Evolutionary conservation across 1,140 invertebrate genomes (phyloP), one percentile per base, ranked within the genome.

Genomic region (Oedothorax gibbosus): DNA sequence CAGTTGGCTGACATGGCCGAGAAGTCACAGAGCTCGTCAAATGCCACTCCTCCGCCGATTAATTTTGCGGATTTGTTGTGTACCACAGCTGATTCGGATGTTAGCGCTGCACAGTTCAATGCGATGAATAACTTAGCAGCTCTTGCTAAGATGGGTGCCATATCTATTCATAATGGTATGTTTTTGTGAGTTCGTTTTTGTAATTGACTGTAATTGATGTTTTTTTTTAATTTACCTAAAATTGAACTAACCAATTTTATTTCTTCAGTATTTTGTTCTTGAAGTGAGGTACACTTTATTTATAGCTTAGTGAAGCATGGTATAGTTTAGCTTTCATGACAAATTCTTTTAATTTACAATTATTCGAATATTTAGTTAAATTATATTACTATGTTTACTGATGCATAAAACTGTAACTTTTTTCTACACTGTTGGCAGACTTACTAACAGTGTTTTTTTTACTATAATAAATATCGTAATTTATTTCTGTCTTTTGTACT

Each of bases 41-140:
- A 89, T 57, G 80, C 88, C 18, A 79, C 84, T 76, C 50, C 54
- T 62, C 64, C 87, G 7, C 86, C 81, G 64, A 87, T 88, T 6
- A 87, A 77, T 65, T 71, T 88, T 57, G 84, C 86, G 2, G 86
- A 88, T 54, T 86, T 88, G 8, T 79, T 87, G 12, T 85, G 81
- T 60, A 85, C n/a, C 93, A 93, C 89, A 21, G 72, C 64, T 49
- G 72, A 79, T 56, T 7, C 66, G 9, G 86, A 83, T 66, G 69
- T 82, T 15, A 53, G 78, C 15, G 77, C 84, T 50, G 85, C 85
- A n/a, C 85, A 87, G 50, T 77, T 85, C 10, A 94, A 95, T 89
- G 94, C 95, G 56, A 93, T 95, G 85, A 96, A 96, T 89, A 97
- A 97, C 91, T 91, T 97, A 73, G 95, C 96, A 89, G 95, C 95